Percentiles rank a stretch among this genome's conserved stretches.
phyloP scores from a whole-genome alignment of 2,888 invertebrate genomes.

The Magallana nippona region DNA sequence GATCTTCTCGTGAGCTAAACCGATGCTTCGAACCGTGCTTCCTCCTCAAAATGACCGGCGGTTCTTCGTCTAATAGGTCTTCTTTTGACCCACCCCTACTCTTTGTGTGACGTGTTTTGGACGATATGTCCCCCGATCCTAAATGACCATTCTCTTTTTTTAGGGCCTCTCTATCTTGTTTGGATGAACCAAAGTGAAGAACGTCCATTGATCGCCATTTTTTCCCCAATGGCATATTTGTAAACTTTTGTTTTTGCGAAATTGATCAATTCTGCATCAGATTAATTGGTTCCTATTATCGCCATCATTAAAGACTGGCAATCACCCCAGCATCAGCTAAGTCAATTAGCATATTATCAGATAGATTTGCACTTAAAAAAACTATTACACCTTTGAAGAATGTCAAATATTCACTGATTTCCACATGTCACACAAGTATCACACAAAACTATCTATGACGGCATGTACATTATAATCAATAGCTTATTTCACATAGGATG shows the following conservation, averaged over 20 bases:
- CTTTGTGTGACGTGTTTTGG: slow-evolving; percentile 27
- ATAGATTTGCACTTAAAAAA: no score
- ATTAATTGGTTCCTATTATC: slow-evolving; percentile 26
- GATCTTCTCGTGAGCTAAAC: slow-evolving; percentile 16
- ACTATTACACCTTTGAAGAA: not conserved
- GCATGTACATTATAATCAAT: slow-evolving; percentile 3
- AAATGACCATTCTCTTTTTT: slow-evolving; percentile 34
- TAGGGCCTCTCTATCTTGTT: slow-evolving; percentile 44
- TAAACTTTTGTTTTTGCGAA: not conserved
- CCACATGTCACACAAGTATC: not conserved
- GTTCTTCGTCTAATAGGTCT: slow-evolving; percentile 32
- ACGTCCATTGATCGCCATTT: slow-evolving; percentile 75
- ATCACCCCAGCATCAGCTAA: not conserved
- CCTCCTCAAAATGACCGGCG: slow-evolving; percentile 8
- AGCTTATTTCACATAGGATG: slow-evolving; percentile 8
- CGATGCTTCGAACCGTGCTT: slow-evolving; percentile 15
- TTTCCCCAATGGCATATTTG: slow-evolving; percentile 56
- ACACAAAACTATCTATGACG: not conserved
- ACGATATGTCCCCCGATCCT: slow-evolving; percentile 47
- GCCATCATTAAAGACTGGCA: not conserved
- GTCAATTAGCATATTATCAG: not conserved
- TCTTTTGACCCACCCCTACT: slow-evolving; percentile 36
- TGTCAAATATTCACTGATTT: slow-evolving; percentile 27
- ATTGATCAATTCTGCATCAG: slow-evolving; percentile 20
- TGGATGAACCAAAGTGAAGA: slow-evolving; percentile 45